Evolutionary conservation across 1,140 invertebrate genomes (phyloP).

Genomic region (Drosophila insularis): DNA sequence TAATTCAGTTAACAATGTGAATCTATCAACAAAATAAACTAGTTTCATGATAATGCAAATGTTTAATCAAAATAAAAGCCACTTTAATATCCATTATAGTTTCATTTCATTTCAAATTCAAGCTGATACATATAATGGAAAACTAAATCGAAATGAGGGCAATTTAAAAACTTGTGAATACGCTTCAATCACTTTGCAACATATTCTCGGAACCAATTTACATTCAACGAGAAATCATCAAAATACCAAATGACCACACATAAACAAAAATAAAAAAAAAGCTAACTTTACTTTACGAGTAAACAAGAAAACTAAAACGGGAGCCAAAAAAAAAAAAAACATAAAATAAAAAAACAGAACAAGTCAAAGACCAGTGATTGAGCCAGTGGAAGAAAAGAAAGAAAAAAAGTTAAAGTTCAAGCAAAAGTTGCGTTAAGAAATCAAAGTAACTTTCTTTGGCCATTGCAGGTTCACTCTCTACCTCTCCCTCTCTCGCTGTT

Average conservation of each 20-base stretch:
- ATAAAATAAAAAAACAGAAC: constrained; percentile 4
- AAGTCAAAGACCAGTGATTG: constrained; percentile 58
- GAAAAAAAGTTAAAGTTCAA: constrained; percentile 58
- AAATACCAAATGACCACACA: constrained; percentile 29
- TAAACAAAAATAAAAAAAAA: constrained; percentile 17
- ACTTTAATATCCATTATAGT: constrained; percentile 20
- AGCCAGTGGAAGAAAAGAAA: constrained; percentile 47
- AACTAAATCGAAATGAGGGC: neutral
- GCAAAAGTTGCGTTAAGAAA: constrained; percentile 73
- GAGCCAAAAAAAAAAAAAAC: neutral
- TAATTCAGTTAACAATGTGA: constrained; percentile 8
- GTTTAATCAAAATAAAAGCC: constrained; percentile 37
- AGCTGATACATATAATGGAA: neutral
- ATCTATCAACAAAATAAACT: constrained; percentile 43
- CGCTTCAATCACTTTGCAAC: constrained; percentile 5
- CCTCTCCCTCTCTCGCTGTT: too few species aligned
- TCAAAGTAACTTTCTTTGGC: constrained; percentile 69
- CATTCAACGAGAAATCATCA: constrained; percentile 45
- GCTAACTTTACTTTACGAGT: constrained; percentile 26
- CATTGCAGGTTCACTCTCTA: neutral
- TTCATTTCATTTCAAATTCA: constrained; percentile 1
- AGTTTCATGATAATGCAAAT: constrained; percentile 27
- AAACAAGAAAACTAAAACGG: constrained; percentile 24
- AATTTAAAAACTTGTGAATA: constrained; percentile 1
- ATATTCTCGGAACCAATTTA: constrained; percentile 37